phyloP scores from a whole-genome alignment of 2,797 vertebrate genomes.

The Emydoidea blandingii region DNA sequence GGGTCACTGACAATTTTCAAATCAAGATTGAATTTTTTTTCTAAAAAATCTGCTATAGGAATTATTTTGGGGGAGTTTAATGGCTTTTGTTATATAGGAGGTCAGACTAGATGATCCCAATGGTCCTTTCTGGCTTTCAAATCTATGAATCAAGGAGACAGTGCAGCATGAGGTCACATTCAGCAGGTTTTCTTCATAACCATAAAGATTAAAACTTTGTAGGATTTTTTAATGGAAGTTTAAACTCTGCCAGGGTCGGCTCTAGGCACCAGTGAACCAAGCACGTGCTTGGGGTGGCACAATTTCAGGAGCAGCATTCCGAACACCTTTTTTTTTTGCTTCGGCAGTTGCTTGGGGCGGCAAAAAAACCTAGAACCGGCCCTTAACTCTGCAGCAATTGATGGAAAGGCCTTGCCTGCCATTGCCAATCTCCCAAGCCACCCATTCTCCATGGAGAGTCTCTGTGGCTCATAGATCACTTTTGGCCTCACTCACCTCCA shows the following conservation, averaged over 20 bases:
- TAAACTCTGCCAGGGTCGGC: background rate
- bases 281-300: too few species aligned
- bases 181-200: background rate
- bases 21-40: background rate
- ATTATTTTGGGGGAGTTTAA: background rate
- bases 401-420: background rate
- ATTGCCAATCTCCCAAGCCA: background rate
- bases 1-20: background rate
- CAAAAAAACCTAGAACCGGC: too few species aligned
- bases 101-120: background rate
- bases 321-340: too few species aligned
- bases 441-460: background rate
- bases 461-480: background rate
- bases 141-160: background rate
- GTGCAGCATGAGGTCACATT: background rate
- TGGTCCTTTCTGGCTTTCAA: background rate
- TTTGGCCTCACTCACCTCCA: slow-evolving; percentile 85
- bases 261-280: too few species aligned
- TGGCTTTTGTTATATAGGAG: background rate
- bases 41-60: background rate
- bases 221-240: background rate
- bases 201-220: background rate
- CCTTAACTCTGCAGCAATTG: background rate
- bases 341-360: too few species aligned
- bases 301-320: too few species aligned